Evolutionary conservation across 2,797 vertebrate genomes (phyloP).

Genomic region (Cossypha heuglini): DNA sequence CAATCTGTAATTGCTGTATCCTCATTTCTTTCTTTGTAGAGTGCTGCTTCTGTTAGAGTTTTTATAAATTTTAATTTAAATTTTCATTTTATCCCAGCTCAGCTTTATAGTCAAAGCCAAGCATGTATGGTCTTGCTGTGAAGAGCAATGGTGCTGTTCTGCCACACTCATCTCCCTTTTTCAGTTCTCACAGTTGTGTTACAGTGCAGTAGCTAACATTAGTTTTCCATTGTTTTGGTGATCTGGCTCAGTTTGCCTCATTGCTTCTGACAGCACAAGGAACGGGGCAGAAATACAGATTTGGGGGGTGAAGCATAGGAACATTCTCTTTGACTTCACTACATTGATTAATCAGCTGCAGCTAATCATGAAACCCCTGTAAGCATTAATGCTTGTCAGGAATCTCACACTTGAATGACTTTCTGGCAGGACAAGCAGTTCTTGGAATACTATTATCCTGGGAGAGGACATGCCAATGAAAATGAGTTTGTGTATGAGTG

Average conservation of each 20-base stretch:
- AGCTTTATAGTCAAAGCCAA: background rate
- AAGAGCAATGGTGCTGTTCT: background rate
- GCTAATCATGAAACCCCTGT: background rate
- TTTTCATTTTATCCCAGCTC: background rate
- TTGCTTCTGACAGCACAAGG: background rate
- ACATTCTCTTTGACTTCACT: background rate
- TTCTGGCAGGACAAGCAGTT: background rate
- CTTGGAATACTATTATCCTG: background rate
- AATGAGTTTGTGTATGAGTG: background rate
- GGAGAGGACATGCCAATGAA: background rate
- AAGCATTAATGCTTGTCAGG: background rate
- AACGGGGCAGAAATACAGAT: background rate
- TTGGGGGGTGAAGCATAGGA: fast-evolving
- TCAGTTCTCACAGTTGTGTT: background rate
- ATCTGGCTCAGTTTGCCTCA: background rate
- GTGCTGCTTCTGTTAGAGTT: background rate
- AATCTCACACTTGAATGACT: background rate
- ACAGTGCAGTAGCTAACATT: background rate
- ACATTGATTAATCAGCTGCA: background rate
- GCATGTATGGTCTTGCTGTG: background rate
- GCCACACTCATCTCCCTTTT: background rate
- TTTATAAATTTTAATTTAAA: background rate
- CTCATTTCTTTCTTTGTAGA: background rate
- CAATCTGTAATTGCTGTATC: background rate
- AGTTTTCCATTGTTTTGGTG: background rate